These are phyloP conservation scores for Lypha dubia DNA, from an alignment of 2,888 invertebrate species.

Conservation along the genomic window DNA sequence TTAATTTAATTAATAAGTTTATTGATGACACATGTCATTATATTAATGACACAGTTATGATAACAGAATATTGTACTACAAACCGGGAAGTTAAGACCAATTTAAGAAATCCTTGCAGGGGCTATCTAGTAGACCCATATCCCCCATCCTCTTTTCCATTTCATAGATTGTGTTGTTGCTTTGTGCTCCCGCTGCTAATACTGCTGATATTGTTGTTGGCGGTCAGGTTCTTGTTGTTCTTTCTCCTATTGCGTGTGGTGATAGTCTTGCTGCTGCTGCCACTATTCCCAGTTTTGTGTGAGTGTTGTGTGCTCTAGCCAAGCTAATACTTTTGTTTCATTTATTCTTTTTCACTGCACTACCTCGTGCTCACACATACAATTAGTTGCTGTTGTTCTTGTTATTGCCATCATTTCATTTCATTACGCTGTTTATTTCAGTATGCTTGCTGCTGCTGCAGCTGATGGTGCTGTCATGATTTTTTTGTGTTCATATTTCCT, in stretches of 20 bases:
- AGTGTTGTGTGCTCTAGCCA: conserved; percentile 38
- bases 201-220: conserved; percentile 46
- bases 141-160: neutral
- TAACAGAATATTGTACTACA: too few relatives aligned
- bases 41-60: too few relatives aligned
- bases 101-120: too few relatives aligned
- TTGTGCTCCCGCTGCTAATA: conserved; percentile 3
- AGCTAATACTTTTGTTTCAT: conserved; percentile 69
- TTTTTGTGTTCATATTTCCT: neutral
- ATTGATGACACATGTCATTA: too few relatives aligned
- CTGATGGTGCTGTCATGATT: neutral
- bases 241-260: conserved; percentile 32
- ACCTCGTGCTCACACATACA: conserved; percentile 31
- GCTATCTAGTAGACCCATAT: too few relatives aligned
- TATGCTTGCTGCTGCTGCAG: conserved; percentile 11
- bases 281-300: neutral
- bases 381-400: conserved; percentile 5
- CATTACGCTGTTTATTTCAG: conserved; percentile 38
- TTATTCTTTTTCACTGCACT: conserved; percentile 42
- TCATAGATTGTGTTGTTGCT: neutral
- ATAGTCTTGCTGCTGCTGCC: conserved; percentile 49
- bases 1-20: too few relatives aligned
- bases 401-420: conserved; percentile 43
- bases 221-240: conserved; percentile 47
- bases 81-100: too few relatives aligned